phyloP scores from a whole-genome alignment of 2,797 vertebrate genomes.

The Morus bassanus region DNA sequence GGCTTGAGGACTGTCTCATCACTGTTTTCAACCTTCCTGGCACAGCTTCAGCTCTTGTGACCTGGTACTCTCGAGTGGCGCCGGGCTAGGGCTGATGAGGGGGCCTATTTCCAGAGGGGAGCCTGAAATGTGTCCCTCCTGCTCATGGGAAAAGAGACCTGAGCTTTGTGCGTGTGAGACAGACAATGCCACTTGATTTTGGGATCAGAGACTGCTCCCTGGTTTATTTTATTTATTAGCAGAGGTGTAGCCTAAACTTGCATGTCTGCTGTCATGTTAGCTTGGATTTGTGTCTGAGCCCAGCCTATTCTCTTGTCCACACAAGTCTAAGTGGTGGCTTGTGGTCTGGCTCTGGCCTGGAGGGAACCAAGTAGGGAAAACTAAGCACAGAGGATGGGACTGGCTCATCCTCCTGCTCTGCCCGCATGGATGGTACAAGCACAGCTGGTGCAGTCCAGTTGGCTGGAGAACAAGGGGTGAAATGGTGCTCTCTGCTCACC shows the following conservation, averaged over 20 bases:
- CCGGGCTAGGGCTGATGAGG: background rate
- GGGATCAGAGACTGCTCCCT: background rate
- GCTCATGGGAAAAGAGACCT: fast-evolving
- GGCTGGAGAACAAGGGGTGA: background rate
- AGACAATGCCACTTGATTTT: background rate
- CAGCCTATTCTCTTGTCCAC: background rate
- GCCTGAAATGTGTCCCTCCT: background rate
- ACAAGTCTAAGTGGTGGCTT: background rate
- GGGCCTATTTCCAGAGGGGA: background rate
- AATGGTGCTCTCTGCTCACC: background rate
- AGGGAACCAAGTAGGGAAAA: background rate
- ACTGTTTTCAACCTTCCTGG: background rate
- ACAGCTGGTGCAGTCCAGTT: background rate
- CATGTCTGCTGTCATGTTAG: background rate
- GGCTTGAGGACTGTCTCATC: background rate
- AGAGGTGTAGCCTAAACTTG: background rate
- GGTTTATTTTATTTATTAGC: background rate
- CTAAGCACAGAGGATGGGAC: background rate
- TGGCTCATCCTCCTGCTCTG: background rate
- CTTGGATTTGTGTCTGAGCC: background rate
- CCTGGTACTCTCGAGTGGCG: fast-evolving
- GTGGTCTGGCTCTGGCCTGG: background rate
- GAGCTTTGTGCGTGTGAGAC: background rate
- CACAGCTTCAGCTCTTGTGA: background rate
- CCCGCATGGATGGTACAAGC: fast-evolving